Conservation (phyloP, 2,113 vertebrate genomes). For the Microtus montanus region DNA sequence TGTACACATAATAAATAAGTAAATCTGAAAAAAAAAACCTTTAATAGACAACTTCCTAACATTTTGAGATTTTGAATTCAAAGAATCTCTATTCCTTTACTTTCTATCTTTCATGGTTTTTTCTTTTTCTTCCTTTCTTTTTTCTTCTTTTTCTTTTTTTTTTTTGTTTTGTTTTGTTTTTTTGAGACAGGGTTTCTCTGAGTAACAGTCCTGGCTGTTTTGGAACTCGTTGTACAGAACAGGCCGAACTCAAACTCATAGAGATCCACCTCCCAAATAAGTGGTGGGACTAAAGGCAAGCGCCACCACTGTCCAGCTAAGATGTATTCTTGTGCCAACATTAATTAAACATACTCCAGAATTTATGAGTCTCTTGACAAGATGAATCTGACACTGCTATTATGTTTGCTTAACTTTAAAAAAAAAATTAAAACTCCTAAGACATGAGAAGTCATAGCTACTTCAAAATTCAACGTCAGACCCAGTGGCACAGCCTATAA, state of each 20-base stretch:
- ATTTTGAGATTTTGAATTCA: slow-evolving; percentile 34
- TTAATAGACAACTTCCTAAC: not conserved
- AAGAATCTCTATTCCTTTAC: not conserved
- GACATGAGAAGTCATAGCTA: not conserved
- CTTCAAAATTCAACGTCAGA: not conserved
- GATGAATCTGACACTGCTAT: not conserved
- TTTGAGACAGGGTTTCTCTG: too few species aligned
- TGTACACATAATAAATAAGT: too few species aligned
- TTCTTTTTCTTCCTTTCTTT: too few species aligned
- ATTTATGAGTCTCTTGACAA: not conserved
- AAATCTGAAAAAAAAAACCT: not conserved
- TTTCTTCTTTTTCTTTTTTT: too few species aligned
- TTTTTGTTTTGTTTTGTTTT: too few species aligned
- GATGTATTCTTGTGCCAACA: not conserved
- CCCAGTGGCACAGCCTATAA: not conserved
- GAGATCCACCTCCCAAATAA: too few species aligned
- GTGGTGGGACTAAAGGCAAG: too few species aligned
- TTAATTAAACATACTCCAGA: not conserved
- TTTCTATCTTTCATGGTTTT: too few species aligned
- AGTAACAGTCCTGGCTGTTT: too few species aligned
- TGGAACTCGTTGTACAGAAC: too few species aligned
- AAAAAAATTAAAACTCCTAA: not conserved
- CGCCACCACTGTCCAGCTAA: too few species aligned
- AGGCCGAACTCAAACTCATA: too few species aligned
- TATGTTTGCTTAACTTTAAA: not conserved